Evolutionary conservation across 2,797 vertebrate genomes (phyloP).

Genomic region (Dromococcyx pavoninus): DNA sequence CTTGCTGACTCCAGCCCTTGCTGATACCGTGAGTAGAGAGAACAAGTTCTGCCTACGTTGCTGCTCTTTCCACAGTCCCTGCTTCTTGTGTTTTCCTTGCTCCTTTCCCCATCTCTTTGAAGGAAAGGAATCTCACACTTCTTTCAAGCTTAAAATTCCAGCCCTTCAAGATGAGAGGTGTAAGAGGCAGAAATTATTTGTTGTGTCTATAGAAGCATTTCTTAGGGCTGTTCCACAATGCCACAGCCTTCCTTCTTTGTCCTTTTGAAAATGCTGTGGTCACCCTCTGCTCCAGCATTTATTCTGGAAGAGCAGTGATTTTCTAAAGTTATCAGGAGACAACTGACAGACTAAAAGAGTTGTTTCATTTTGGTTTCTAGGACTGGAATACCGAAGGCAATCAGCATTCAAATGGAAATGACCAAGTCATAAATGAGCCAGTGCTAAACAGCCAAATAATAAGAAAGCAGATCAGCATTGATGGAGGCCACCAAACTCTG

Average conservation of each 20-base stretch:
- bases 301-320: not conserved
- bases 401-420: too few relatives aligned
- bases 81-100: not conserved
- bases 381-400: not conserved
- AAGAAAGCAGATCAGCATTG: not conserved
- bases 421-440: too few relatives aligned
- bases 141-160: too few relatives aligned
- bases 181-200: not conserved
- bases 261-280: not conserved
- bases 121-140: not conserved
- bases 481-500: conserved; percentile 32
- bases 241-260: not conserved
- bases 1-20: conserved; percentile 32
- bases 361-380: not conserved
- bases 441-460: too few relatives aligned
- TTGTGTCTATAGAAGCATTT: not conserved
- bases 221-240: fast-evolving
- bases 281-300: not conserved
- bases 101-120: not conserved
- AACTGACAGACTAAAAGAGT: not conserved
- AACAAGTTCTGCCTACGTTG: not conserved
- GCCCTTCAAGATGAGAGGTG: not conserved
- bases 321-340: not conserved
- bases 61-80: not conserved
- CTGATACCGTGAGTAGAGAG: conserved; percentile 44